Base-by-base conservation (phyloP, 2,113 vertebrate species). In the Dermatemys mawii region DNA sequence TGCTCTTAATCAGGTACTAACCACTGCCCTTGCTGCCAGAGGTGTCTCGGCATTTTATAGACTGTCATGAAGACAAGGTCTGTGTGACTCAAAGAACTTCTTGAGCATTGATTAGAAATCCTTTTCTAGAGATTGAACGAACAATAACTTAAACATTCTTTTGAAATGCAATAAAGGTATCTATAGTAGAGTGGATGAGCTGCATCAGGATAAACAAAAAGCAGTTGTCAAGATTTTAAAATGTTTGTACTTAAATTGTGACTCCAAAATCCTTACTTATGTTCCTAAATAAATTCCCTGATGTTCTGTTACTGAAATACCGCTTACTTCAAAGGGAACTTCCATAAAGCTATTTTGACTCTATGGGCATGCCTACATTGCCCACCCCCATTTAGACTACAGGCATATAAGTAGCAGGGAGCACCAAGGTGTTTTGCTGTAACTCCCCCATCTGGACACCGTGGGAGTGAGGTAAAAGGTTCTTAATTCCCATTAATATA, bases 281-380 rank as follows among this genome's bases (percentile, higher is more conserved):
- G 38, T 22, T 41, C 70, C 32, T 16, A 63, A 63, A 19, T 60
- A 17, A 63, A 63, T 17, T 17, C 32, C 14, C 32, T n/a, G 32
- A 63, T 63, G 32, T 60, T 60, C 13, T 14, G 13, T 32, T 86
- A 80, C 5, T 48, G 51, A 88, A 88, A 7, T 63, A 55, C 27
- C 3, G 90, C 38, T 50, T 88, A 41, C 88, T 90, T 90, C 60
- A 88, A 32, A 87, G 83, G 54, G 70, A 83, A 50, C 38, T 24
- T 90, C 88, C 27, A 85, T 85, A 70, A 50, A 93, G 38, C 50
- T 91, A 26, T 89, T 95, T 38, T 13, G 46, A 78, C 83, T 88
- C 88, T 73, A 67, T 85, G 44, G 55, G 27, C 1, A 27, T 83
- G 32, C 19, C 60, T 63, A 63, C 60, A 17, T 13, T 32, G 57